phyloP scores from a whole-genome alignment of 1,140 invertebrate species.

The Lepidotrigona ventralis region DNA sequence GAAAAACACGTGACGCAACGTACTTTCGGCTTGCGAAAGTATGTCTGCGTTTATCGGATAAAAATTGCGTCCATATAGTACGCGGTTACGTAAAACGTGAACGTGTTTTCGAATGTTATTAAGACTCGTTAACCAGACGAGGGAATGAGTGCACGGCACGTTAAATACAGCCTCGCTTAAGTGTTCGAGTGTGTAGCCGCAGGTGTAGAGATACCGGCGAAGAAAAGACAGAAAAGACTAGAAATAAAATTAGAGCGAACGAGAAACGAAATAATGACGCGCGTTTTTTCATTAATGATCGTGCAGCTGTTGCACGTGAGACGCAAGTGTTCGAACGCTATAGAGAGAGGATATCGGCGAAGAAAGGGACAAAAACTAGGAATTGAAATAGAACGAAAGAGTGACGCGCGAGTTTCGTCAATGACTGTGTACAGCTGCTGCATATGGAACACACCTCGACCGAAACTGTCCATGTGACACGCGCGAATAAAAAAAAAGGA shows the following conservation, averaged over 20 bases:
- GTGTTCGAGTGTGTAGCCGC: no score
- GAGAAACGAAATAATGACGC: constrained; percentile 1
- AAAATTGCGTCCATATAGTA: neutral
- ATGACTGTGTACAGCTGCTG: constrained; percentile 16
- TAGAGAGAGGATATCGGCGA: neutral
- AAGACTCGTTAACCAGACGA: neutral
- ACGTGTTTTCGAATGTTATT: neutral
- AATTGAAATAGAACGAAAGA: neutral
- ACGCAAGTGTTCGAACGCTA: no score
- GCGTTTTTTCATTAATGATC: constrained; percentile 8
- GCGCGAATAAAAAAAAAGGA: neutral
- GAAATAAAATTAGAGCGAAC: neutral
- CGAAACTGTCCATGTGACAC: constrained; percentile 20
- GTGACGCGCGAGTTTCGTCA: constrained; percentile 22
- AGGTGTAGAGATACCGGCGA: neutral
- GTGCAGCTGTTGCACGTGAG: constrained; percentile 10
- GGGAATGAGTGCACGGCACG: no score
- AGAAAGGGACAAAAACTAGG: no score
- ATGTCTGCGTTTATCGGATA: neutral
- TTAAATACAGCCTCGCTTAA: no score
- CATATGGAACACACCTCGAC: constrained; percentile 16
- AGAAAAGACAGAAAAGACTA: no score
- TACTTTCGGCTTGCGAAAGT: neutral
- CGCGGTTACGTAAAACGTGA: neutral
- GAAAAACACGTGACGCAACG: neutral